A percentile compares a stretch with the other conserved stretches of the same genome.
phyloP scores from a whole-genome alignment of 2,113 vertebrate species.

The Orycteropus afer region DNA sequence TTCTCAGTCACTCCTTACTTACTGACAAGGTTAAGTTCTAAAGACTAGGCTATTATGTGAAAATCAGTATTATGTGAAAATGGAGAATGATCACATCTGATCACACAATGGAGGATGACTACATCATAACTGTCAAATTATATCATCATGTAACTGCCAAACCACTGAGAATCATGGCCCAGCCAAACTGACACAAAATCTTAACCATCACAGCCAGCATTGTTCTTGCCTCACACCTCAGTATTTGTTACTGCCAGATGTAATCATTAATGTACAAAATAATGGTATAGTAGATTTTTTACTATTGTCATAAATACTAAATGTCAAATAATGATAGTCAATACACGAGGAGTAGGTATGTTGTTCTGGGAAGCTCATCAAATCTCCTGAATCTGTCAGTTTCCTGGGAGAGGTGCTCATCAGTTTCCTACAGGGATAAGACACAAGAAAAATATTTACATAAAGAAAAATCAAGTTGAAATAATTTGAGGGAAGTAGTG shows the following conservation, averaged over 20 bases:
- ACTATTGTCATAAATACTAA: not conserved
- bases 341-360: not conserved
- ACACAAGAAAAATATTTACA: constrained; percentile 47
- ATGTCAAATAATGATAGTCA: not conserved
- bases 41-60: not conserved
- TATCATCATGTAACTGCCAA: not conserved
- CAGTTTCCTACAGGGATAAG: constrained; percentile 46
- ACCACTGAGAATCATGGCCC: no score
- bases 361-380: not conserved
- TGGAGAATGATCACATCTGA: not conserved
- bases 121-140: not conserved
- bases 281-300: not conserved
- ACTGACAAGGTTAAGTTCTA: not conserved
- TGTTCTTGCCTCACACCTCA: not conserved
- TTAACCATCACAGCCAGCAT: not conserved
- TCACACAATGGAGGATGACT: not conserved
- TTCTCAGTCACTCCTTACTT: not conserved
- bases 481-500: not conserved
- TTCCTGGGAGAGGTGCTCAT: constrained; percentile 31
- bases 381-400: not conserved
- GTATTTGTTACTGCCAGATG: no score
- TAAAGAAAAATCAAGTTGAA: constrained; percentile 45
- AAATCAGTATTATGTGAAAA: not conserved
- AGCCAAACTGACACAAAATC: not conserved
- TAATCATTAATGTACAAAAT: not conserved